phyloP scores from a whole-genome alignment of 2,888 invertebrate species.

The Rhagophthalmus giganteus region DNA sequence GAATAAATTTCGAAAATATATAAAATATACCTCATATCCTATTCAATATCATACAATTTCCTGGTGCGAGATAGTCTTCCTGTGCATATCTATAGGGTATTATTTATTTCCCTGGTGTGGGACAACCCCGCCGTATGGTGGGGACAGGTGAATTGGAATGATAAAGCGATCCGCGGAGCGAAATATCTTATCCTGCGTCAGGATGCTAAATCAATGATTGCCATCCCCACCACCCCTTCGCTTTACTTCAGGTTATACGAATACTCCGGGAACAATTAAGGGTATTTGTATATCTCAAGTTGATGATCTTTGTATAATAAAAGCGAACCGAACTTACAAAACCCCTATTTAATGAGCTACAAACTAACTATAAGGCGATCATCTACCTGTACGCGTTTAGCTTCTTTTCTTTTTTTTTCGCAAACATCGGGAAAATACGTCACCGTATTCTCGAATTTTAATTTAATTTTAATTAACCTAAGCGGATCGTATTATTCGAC shows the following conservation, averaged over 20 bases:
- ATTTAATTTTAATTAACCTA: not conserved
- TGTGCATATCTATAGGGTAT: conserved; percentile 40
- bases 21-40: conserved; percentile 44
- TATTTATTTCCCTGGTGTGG: conserved; percentile 31
- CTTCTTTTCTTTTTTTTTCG: not conserved
- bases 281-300: conserved; percentile 17
- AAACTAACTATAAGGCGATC: conserved; percentile 8
- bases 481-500: not conserved
- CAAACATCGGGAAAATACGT: not conserved
- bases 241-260: conserved; percentile 3
- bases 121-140: conserved; percentile 31
- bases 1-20: conserved; percentile 31
- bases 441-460: no score
- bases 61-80: conserved; percentile 45
- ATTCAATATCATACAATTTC: conserved; percentile 46
- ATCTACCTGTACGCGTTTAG: conserved; percentile 7
- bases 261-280: conserved; percentile 11
- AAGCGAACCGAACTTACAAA: conserved; percentile 5
- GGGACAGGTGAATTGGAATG: conserved; percentile 35
- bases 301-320: conserved; percentile 15
- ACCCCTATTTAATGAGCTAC: conserved; percentile 13
- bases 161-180: conserved; percentile 32
- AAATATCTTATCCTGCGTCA: conserved; percentile 31
- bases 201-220: conserved; percentile 27
- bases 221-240: not conserved